A percentile compares a stretch with the other conserved stretches of the same genome.
phyloP scores from a whole-genome alignment of 2,797 vertebrate species.

The Sebastes goodei region DNA sequence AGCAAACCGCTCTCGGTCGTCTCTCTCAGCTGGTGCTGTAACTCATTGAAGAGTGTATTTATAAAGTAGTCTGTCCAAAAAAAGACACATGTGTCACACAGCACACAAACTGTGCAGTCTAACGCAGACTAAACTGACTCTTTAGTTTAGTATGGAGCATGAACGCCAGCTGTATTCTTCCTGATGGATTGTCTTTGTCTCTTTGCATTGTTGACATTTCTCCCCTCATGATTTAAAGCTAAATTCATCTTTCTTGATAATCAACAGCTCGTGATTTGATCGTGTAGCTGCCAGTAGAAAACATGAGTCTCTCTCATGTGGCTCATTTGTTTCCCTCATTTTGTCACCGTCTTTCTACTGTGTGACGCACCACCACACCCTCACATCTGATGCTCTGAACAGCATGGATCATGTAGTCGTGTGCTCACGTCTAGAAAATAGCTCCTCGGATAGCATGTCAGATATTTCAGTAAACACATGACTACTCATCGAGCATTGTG shows the following conservation, averaged over 20 bases:
- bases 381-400: not conserved
- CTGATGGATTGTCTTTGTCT: not conserved
- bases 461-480: not conserved
- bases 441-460: not conserved
- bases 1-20: slow-evolving; percentile 32
- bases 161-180: not conserved
- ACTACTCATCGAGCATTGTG: not conserved
- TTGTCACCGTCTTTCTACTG: slow-evolving; percentile 1
- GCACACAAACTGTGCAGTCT: slow-evolving; percentile 39
- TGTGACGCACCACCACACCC: not conserved
- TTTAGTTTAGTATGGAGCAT: not conserved
- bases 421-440: not conserved
- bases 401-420: not conserved
- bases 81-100: slow-evolving; percentile 72
- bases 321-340: not conserved
- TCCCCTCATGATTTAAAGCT: not conserved
- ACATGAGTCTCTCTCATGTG: not conserved
- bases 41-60: slow-evolving; percentile 80
- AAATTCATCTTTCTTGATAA: not conserved
- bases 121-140: slow-evolving; percentile 8
- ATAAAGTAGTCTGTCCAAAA: slow-evolving; percentile 81
- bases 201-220: not conserved
- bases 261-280: not conserved
- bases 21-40: slow-evolving; percentile 82
- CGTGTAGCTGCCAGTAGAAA: not conserved